Evolutionary conservation across 2,113 vertebrate genomes (phyloP), one percentile per base, ranked within the genome.

Genomic region (Mionectes macconnelli): DNA sequence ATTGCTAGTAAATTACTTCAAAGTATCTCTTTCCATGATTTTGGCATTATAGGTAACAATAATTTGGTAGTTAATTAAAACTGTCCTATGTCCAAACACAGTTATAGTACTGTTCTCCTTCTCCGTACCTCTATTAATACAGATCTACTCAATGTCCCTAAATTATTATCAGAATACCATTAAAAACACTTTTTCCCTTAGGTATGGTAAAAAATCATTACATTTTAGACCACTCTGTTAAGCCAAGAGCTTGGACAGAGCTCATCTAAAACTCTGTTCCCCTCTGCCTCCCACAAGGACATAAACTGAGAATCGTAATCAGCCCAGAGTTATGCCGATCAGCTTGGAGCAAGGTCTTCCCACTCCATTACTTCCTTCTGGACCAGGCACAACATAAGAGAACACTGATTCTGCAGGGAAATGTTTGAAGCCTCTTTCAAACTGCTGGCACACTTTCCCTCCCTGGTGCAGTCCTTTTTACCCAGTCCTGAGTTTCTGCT

Each of bases 371-470:
- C 23, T 73, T 24, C 14, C 49, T 44, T 78, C 40, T 39, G 37
- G 23, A 33, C 22, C 33, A 52, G 50, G 27, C 33, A 55, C 3
- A 30, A 13, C 11, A 2, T 3, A 50, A 37, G 39, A 60, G 44
- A 77, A 4, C 30, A 47, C 5, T 27, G 23, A 19, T 30, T 80
- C 44, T 59, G 33, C 49, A 73, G 4, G 19, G 14, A 2, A 5
- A 19, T 4, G 10, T 39, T 18, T 52, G 49, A 73, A 55, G 12
- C 1, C 0, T 14, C 50, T 55, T 76, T 55, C 35, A 53, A 33
- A 37, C 0, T 70, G 35, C 52, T 1, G 5, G 35, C 33, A n/a
- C 11, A 2, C 16, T 4, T 53, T 33, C 20, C 25, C 31, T 64
- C 28, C 28, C 18, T 10, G 5, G 45, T 27, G 12, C 44, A 23